Evolutionary conservation across 2,113 vertebrate genomes (phyloP), one percentile per base, ranked within the genome.

Genomic region (Platysternon megacephalum): DNA sequence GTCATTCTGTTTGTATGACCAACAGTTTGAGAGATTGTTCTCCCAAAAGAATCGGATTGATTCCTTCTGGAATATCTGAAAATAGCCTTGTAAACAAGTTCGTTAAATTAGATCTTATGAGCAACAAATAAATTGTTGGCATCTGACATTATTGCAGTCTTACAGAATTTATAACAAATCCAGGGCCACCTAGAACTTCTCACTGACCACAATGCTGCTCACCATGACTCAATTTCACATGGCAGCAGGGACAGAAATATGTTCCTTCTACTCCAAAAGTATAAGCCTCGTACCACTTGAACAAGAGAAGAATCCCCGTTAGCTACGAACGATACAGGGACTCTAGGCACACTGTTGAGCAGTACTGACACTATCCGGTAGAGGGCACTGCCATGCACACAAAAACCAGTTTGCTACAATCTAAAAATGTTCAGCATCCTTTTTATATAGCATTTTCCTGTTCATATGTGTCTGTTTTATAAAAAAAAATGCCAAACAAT

Each of bases 71-170:
- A 76, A 28, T 48, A 35, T 52, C 94, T 78, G 83, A 0, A 72
- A 72, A 39, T 72, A 72, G 88, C 86, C 85, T 72, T 12, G 92
- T 89, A 95, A 96, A 95, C 96, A 97, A 93, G 44, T 89, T 84
- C 95, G 82, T 94, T 91, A 88, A 35, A 95, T 1, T 17, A 51
- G 32, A 44, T 29, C 92, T 82, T 2, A 4, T 44, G 1, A 92
- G 85, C 42, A 97, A 92, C 80, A 92, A 97, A 97, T 91, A 96
- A 97, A 95, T 29, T 89, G 79, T 42, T 96, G 96, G 97, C 95
- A 85, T 39, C 79, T 1, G 58, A 83, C 22, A 24, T 8, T 5
- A 2, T 32, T 6, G 68, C 14, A 3, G 21, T 82, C 94, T 94
- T 95, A 92, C 88, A 85, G 91, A 93, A 94, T 90, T 51, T 39